phyloP scores from a whole-genome alignment of 2,113 vertebrate genomes.

The Aldabrachelys gigantea region DNA sequence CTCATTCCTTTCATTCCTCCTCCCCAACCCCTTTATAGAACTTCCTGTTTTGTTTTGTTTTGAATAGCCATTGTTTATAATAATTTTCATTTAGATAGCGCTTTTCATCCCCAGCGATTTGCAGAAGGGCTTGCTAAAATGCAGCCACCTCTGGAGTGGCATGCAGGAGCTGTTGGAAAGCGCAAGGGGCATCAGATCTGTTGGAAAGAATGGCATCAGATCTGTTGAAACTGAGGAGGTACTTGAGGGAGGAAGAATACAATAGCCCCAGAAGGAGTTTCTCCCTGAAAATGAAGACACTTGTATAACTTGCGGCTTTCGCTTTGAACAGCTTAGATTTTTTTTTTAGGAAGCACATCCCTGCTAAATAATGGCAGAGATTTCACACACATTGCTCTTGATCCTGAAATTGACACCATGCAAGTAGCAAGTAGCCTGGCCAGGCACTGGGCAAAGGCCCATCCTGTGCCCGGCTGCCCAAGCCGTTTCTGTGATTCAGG shows the following conservation, averaged over 20 bases:
- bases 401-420: background rate
- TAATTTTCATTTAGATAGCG: background rate
- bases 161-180: background rate
- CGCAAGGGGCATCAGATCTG: background rate
- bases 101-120: too few species aligned
- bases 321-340: background rate
- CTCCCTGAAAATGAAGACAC: background rate
- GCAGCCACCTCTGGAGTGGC: background rate
- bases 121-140: background rate
- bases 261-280: background rate
- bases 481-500: background rate
- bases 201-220: background rate
- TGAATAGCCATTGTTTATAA: background rate
- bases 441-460: background rate
- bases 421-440: background rate
- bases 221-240: background rate
- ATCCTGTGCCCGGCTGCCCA: background rate
- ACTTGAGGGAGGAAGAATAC: background rate
- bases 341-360: background rate
- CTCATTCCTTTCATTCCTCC: background rate
- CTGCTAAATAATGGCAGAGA: background rate
- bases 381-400: background rate
- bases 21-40: background rate
- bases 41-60: background rate
- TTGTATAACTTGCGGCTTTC: background rate